These are phyloP conservation scores for Paratrypauchen microcephalus DNA, from an alignment of 2,797 vertebrate genomes.

Conservation along the genomic window DNA sequence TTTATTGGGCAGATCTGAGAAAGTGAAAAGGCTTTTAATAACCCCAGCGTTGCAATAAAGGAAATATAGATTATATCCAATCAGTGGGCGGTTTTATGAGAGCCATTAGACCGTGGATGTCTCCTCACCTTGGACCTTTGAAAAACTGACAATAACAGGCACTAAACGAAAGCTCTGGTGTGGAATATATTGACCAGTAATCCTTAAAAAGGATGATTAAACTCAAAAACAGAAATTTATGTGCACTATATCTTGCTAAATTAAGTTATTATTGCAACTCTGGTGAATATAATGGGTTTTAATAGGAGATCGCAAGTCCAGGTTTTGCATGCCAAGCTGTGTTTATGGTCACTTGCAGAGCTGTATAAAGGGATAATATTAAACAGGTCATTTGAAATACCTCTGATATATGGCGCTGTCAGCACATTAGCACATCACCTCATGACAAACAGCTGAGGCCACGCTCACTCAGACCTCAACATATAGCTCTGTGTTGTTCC, in stretches of 20 bases:
- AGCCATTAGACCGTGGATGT: not conserved
- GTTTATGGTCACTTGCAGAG: conserved; percentile 39
- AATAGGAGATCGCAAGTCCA: conserved; percentile 3
- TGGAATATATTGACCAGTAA: conserved; percentile 9
- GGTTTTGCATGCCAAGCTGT: conserved; percentile 24
- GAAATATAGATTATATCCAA: conserved; percentile 21
- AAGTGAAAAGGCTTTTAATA: conserved; percentile 15
- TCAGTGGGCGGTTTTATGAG: conserved; percentile 18
- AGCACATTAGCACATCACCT: conserved; percentile 59
- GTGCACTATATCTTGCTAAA: conserved; percentile 2
- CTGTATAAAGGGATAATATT: conserved; percentile 36
- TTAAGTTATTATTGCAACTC: conserved; percentile 1
- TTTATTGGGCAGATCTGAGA: conserved; percentile 22
- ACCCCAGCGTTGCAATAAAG: conserved; percentile 16
- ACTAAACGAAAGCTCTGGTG: not conserved
- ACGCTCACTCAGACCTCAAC: conserved; percentile 24
- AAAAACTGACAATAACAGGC: conserved; percentile 6
- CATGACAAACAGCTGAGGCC: conserved; percentile 43
- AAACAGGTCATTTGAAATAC: conserved; percentile 35
- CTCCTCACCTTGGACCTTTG: conserved; percentile 14
- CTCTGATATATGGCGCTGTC: conserved; percentile 60
- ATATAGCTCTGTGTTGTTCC: conserved; percentile 57
- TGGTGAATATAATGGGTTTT: not conserved
- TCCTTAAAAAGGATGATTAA: conserved; percentile 19
- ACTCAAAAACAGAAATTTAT: conserved; percentile 8